Evolutionary conservation across 2,888 invertebrate species (phyloP).

Genomic region (Standfussiana lucernea): DNA sequence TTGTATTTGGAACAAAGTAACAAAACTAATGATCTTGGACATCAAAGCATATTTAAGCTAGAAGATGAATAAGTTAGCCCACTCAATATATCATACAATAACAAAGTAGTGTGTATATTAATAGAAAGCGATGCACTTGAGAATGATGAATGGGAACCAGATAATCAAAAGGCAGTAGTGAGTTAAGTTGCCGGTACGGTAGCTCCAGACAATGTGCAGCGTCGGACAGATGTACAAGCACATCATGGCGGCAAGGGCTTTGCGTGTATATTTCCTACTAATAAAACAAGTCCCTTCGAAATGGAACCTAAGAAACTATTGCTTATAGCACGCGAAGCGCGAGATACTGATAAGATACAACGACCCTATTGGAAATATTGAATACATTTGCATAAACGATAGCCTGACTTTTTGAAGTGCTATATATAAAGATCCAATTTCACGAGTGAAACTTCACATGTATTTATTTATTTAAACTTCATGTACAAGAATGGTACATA

Average conservation of each 20-base stretch:
- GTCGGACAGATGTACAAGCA: slow-evolving; percentile 57
- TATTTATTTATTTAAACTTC: too few relatives aligned
- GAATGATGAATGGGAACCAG: slow-evolving; percentile 74
- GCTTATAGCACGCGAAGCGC: slow-evolving; percentile 31
- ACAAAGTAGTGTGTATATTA: slow-evolving; percentile 65
- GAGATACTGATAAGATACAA: slow-evolving; percentile 53
- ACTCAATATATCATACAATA: slow-evolving; percentile 57
- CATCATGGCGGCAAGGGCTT: slow-evolving; percentile 41
- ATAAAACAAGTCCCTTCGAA: slow-evolving; percentile 30
- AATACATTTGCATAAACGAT: slow-evolving; percentile 55
- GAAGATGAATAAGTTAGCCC: slow-evolving; percentile 46
- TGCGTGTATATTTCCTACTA: slow-evolving; percentile 30
- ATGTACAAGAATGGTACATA: too few relatives aligned
- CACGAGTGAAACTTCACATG: slow-evolving; percentile 17
- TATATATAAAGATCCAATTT: slow-evolving; percentile 38
- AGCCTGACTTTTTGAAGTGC: slow-evolving; percentile 27
- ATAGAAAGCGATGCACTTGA: slow-evolving; percentile 74
- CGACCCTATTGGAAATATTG: slow-evolving; percentile 48
- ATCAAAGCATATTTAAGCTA: slow-evolving; percentile 54
- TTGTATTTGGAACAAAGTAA: slow-evolving; percentile 47
- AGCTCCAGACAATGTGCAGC: slow-evolving; percentile 68
- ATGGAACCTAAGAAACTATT: slow-evolving; percentile 24
- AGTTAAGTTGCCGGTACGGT: slow-evolving; percentile 69
- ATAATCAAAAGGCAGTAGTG: slow-evolving; percentile 73
- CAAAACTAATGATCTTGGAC: slow-evolving; percentile 54